Base-by-base conservation (phyloP, 2,888 invertebrate genomes). In the Celastrina argiolus region DNA sequence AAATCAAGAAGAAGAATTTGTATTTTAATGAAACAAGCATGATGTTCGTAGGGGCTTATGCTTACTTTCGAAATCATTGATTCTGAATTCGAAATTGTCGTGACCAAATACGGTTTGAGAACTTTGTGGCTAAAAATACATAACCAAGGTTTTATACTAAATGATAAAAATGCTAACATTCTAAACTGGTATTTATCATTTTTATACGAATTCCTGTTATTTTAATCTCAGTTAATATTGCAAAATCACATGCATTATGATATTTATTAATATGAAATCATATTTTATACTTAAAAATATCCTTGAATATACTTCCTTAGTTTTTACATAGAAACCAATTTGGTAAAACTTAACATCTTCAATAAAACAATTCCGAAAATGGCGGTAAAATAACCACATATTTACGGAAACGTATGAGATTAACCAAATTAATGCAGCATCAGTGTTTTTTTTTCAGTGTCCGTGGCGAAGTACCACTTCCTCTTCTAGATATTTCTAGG, bases 21-120 rank as follows among this genome's bases (percentile, higher is more conserved):
- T n/a, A n/a, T n/a, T n/a, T n/a, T n/a, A n/a, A n/a, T n/a, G n/a
- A n/a, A n/a, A n/a, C n/a, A 31, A 6, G 31, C 31, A 7, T 6
- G 7, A 31, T 36, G 36, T 12, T 36, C 31, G 36, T 2, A 36
- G 36, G 36, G 36, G 10, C 36, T 36, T 12, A 36, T 36, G 10
- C 12, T 36, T 2, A 36, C 8, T 36, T 12, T 12, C 2, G 2
- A 36, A 36, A 36, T 1, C 31, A 12, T 12, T 12, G 36, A 12
- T 36, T 36, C 36, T 8, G 36, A 51, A 51, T 51, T 51, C 12
- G 22, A 51, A 51, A 51, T 51, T 51, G 51, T 51, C 51, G 51
- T 51, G 51, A 51, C 51, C 51, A 51, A 51, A 51, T 51, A 51
- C 51, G 12, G 51, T 51, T 51, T 26, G 12, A 51, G 22, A 51